phyloP scores from a whole-genome alignment of 2,113 vertebrate genomes.

The Poeciliopsis occidentalis region DNA sequence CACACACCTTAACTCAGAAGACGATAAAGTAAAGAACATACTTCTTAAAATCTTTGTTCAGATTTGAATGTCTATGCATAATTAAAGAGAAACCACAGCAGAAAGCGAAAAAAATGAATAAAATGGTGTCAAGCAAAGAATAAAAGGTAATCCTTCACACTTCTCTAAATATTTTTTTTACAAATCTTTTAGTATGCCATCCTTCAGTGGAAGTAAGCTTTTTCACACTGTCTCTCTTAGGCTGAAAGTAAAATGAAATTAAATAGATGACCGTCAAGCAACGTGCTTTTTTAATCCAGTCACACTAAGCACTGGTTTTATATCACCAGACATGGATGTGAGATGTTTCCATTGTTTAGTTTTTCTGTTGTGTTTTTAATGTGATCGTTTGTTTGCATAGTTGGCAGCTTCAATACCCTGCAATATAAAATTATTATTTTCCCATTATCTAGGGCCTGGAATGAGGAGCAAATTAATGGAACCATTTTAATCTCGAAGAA shows the following conservation, averaged over 20 bases:
- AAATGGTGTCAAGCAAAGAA: background rate
- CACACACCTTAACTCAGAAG: no score
- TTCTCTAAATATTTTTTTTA: no score
- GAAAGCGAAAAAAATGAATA: background rate
- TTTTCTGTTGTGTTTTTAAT: background rate
- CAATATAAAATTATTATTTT: conserved; percentile 8
- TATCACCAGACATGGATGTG: background rate
- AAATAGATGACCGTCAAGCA: background rate
- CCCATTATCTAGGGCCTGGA: conserved; percentile 1
- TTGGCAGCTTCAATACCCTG: background rate
- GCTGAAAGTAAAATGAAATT: background rate
- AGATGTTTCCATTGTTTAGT: background rate
- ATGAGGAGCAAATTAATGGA: background rate
- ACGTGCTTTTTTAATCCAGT: background rate
- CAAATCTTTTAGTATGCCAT: background rate
- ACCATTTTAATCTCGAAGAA: background rate
- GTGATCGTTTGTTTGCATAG: conserved; percentile 8
- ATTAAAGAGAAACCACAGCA: background rate
- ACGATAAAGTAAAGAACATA: no score
- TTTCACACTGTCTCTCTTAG: background rate
- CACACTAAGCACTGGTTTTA: conserved; percentile 1
- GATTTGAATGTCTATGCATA: background rate
- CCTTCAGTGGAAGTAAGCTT: background rate
- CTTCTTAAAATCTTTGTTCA: background rate
- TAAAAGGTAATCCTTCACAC: background rate